Percentiles rank a stretch among this genome's conserved stretches.
phyloP scores from a whole-genome alignment of 2,888 invertebrate species.

The Drosophila dives region DNA sequence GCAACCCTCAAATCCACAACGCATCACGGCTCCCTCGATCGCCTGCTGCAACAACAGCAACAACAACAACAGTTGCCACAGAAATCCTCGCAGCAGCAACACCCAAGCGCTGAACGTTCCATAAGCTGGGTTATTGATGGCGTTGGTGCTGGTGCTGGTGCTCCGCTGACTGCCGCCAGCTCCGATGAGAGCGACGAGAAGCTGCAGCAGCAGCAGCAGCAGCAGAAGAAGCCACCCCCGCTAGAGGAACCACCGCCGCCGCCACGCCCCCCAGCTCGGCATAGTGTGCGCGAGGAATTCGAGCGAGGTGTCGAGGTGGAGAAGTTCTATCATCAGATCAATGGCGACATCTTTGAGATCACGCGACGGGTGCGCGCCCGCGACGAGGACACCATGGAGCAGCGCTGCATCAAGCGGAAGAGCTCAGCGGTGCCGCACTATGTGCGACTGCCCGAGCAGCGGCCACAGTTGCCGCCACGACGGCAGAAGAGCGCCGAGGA shows the following conservation, averaged over 20 bases:
- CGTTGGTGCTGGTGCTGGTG: conserved; percentile 73
- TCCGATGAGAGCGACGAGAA: conserved; percentile 78
- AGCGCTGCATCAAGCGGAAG: conserved; percentile 82
- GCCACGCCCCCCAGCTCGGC: conserved; percentile 74
- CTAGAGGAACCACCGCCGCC: conserved; percentile 54
- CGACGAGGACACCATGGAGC: conserved; percentile 84
- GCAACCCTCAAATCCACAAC: conserved; percentile 79
- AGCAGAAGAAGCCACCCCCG: conserved; percentile 47
- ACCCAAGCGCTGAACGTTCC: conserved; percentile 69
- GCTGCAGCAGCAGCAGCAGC: conserved; percentile 43
- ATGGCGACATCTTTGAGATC: conserved; percentile 85
- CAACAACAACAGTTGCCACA: conserved; percentile 70
- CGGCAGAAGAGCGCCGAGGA: conserved; percentile 70
- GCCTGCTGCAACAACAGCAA: conserved; percentile 80
- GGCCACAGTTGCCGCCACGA: conserved; percentile 64
- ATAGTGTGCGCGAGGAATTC: conserved; percentile 80
- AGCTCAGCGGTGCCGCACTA: conserved; percentile 72
- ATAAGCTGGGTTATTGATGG: conserved; percentile 78
- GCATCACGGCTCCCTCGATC: conserved; percentile 84
- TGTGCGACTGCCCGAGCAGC: conserved; percentile 66
- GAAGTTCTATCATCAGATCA: conserved; percentile 85
- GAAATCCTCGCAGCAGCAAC: conserved; percentile 60
- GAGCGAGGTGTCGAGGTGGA: conserved; percentile 85
- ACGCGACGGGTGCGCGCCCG: conserved; percentile 83
- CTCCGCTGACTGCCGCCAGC: conserved; percentile 67